Evolutionary conservation across 2,888 invertebrate species (phyloP).

Genomic region (Onthophagus sagittarius): DNA sequence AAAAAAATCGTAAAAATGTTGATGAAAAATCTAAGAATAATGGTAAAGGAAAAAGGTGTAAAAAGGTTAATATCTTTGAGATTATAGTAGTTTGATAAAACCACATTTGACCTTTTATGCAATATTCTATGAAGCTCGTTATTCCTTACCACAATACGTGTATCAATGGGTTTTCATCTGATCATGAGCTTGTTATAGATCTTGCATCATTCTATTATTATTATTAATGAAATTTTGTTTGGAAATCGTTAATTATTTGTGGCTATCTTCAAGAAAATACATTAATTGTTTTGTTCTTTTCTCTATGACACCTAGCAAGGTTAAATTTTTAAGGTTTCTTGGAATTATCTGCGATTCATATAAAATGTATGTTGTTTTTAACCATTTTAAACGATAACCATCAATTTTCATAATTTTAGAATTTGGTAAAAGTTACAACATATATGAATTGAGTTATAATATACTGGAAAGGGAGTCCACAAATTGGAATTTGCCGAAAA

Average conservation of each 20-base stretch:
- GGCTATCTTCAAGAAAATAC: too few species aligned
- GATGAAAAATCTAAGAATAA: neutral
- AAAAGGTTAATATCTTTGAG: neutral
- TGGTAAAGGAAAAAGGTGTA: neutral
- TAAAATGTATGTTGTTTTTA: too few species aligned
- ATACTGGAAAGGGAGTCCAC: too few species aligned
- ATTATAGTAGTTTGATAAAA: neutral
- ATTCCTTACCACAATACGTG: neutral
- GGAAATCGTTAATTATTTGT: neutral
- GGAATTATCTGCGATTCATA: too few species aligned
- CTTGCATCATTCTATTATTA: neutral
- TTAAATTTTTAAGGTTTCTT: too few species aligned
- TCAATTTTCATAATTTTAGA: too few species aligned
- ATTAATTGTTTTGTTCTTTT: too few species aligned
- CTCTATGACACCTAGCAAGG: too few species aligned
- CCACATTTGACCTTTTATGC: neutral
- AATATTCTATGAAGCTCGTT: neutral
- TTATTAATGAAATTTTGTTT: neutral
- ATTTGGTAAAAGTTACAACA: too few species aligned
- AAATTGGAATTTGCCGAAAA: too few species aligned
- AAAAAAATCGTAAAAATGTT: neutral
- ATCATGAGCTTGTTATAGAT: neutral
- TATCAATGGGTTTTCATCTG: neutral
- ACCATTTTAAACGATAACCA: too few species aligned
- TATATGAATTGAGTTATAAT: too few species aligned